These are phyloP conservation scores for Aethina tumida DNA, from an alignment of 1,140 invertebrate species.

Conservation along the genomic window DNA sequence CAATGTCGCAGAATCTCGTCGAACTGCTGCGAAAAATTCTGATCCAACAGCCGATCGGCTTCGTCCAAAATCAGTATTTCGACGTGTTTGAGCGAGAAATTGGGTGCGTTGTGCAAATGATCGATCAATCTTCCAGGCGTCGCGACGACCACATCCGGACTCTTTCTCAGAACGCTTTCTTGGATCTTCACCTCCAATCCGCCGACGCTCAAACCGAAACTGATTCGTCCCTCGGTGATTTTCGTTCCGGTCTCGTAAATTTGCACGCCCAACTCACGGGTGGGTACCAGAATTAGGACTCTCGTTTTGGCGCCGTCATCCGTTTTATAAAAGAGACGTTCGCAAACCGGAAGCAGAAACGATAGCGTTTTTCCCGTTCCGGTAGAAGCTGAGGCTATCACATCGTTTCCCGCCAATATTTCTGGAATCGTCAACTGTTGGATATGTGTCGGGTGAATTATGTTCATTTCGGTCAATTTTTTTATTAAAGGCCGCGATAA, in stretches of 20 bases:
- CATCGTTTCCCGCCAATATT: slow-evolving; percentile 58
- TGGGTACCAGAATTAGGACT: slow-evolving; percentile 91
- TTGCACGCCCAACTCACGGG: slow-evolving; percentile 86
- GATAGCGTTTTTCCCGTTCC: slow-evolving; percentile 98
- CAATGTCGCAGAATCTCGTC: slow-evolving; percentile 92
- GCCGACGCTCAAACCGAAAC: slow-evolving; percentile 67
- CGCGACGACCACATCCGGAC: slow-evolving; percentile 95
- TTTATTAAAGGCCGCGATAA: slow-evolving; percentile 81
- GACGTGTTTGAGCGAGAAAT: slow-evolving; percentile 80
- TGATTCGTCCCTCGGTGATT: slow-evolving; percentile 68
- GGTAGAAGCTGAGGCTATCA: slow-evolving; percentile 94
- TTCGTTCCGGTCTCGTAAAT: slow-evolving; percentile 83
- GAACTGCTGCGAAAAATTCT: slow-evolving; percentile 97
- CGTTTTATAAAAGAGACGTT: slow-evolving; percentile 77
- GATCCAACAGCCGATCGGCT: slow-evolving; percentile 95
- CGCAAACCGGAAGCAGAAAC: slow-evolving; percentile 95
- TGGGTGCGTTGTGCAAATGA: slow-evolving; percentile 91
- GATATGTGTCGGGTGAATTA: slow-evolving; percentile 91
- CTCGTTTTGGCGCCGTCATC: slow-evolving; percentile 57
- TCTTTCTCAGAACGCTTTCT: slow-evolving; percentile 77
- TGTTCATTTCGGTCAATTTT: slow-evolving; percentile 78
- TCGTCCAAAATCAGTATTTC: slow-evolving; percentile 94
- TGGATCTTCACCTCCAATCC: slow-evolving; percentile 91
- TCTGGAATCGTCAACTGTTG: slow-evolving; percentile 87
- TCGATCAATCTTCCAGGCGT: slow-evolving; percentile 97